These are phyloP conservation scores for Cydia splendana DNA, from an alignment of 1,140 invertebrate species.

Conservation along the genomic window DNA sequence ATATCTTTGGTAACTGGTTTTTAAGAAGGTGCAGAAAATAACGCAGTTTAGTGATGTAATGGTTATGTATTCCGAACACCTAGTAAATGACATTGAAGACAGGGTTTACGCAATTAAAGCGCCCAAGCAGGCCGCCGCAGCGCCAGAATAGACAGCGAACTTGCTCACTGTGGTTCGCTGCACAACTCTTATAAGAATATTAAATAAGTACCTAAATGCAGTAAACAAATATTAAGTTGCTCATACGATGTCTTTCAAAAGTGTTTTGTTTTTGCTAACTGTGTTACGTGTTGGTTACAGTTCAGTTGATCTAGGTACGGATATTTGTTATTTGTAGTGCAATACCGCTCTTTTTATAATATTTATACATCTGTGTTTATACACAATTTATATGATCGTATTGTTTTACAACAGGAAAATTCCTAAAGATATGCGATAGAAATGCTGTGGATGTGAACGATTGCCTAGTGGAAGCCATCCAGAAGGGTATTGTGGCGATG, in stretches of 20 bases:
- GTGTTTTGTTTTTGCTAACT: slow-evolving; percentile 37
- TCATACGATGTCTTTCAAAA: neutral
- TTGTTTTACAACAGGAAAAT: slow-evolving; percentile 59
- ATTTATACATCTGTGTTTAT: neutral
- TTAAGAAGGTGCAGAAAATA: neutral
- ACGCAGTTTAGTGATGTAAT: slow-evolving; percentile 23
- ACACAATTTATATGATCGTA: neutral
- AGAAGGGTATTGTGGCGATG: slow-evolving; percentile 52
- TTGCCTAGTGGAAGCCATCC: slow-evolving; percentile 67
- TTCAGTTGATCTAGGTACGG: slow-evolving; percentile 55
- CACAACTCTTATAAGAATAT: neutral
- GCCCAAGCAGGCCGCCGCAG: slow-evolving; percentile 2
- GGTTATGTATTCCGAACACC: slow-evolving; percentile 47
- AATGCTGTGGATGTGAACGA: slow-evolving; percentile 71
- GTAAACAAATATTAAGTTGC: neutral
- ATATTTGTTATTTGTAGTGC: slow-evolving; percentile 22
- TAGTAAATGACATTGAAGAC: slow-evolving; percentile 53
- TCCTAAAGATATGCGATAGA: slow-evolving; percentile 68
- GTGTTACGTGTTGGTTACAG: slow-evolving; percentile 43
- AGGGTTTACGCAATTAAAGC: slow-evolving; percentile 53
- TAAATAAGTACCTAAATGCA: neutral
- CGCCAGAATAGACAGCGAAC: slow-evolving; percentile 9
- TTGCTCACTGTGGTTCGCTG: neutral
- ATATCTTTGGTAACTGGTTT: neutral
- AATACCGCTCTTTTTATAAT: neutral